Conservation (phyloP, 2,888 invertebrate species). For the Drosophila prostipennis region DNA sequence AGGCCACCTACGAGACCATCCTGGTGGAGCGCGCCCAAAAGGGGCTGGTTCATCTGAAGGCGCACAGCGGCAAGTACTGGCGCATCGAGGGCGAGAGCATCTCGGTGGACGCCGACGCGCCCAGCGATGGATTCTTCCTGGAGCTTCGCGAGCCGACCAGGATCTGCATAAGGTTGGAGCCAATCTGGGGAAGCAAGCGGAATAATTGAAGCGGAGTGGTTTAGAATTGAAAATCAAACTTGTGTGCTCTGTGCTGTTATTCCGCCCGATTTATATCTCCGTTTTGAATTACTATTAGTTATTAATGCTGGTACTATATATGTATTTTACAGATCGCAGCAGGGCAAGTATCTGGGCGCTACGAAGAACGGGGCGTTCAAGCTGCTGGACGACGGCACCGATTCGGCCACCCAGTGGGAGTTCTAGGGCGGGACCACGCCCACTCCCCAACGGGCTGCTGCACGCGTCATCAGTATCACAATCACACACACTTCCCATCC, state of each 20-base stretch:
- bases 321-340: conserved; percentile 81
- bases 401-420: conserved; percentile 96
- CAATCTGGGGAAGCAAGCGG: too few relatives aligned
- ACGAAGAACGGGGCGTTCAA: conserved; percentile 96
- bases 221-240: background rate
- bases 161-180: conserved; percentile 90
- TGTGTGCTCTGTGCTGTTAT: background rate
- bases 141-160: conserved; percentile 97
- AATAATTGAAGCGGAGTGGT: too few relatives aligned
- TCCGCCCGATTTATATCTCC: background rate
- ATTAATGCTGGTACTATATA: background rate
- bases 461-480: conserved; percentile 31
- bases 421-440: conserved; percentile 86
- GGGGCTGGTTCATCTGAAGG: conserved; percentile 96
- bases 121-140: conserved; percentile 93
- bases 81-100: conserved; percentile 94
- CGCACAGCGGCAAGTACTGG: conserved; percentile 97
- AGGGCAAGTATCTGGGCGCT: conserved; percentile 92
- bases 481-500: conserved; percentile 28
- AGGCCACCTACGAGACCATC: conserved; percentile 96
- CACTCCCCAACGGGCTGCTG: conserved; percentile 2
- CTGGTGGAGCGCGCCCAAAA: conserved; percentile 95
- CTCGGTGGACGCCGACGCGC: conserved; percentile 92
- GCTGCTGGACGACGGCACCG: conserved; percentile 91
- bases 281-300: background rate